Base-by-base conservation (phyloP, 1,140 invertebrate species). In the Diachasma alloeum region DNA sequence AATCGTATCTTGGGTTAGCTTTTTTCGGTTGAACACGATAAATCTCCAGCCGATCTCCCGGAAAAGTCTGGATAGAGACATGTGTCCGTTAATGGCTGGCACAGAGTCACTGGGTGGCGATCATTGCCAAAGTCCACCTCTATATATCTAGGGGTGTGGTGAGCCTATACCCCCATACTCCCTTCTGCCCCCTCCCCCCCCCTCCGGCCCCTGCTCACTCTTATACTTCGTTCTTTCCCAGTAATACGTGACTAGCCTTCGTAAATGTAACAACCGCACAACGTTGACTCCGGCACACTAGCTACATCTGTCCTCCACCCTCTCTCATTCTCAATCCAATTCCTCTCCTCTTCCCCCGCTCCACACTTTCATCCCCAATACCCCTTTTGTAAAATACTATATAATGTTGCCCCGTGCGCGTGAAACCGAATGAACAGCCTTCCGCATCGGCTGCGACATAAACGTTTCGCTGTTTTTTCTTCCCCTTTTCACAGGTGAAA, bases 31-130 rank as follows among this genome's bases (percentile, higher is more conserved):
- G 63, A 74, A 69, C 46, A 72, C 76, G 81, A 83, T 80, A 83
- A 84, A 81, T 83, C 80, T 78, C 77, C 73, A 39, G 66, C 31
- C 76, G 79, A 78, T 81, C 76, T 78, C 26, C 56, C 72, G 78
- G 79, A 71, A 79, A 80, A 81, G 79, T 77, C 79, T 78, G 78
- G 82, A 85, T 85, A 84, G 84, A 86, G 88, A 88, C 86, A 88
- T 84, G 84, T 88, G 86, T 87, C 84, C 83, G 86, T 88, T 88
- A 89, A 89, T 89, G 87, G 86, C 81, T 84, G 84, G 83, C 85
- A 85, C 80, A 85, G 87, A 68, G 66, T 85, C 86, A 84, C 87
- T 86, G 83, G 86, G 80, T 88, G 86, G 85, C 86, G 87, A 89
- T 88, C 88, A 89, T 88, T 88, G 87, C 87, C 87, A 88, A 88